phyloP scores from a whole-genome alignment of 2,113 vertebrate genomes.

The Etheostoma cragini region DNA sequence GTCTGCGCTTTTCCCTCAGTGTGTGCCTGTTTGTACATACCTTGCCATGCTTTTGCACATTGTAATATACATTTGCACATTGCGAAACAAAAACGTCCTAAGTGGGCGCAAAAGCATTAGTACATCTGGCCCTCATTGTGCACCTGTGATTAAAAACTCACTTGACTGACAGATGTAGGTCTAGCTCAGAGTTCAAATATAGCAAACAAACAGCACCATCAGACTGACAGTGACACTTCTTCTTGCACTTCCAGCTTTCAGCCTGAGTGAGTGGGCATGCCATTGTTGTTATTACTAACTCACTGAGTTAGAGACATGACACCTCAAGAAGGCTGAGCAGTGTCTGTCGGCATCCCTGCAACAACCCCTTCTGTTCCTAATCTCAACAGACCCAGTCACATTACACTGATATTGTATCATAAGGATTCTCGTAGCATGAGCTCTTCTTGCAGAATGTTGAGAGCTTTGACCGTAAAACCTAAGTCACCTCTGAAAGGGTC shows the following conservation, averaged over 20 bases:
- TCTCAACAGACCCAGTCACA: conserved; percentile 8
- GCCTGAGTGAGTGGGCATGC: conserved; percentile 11
- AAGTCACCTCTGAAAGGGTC: conserved; percentile 28
- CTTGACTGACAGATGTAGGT: not conserved
- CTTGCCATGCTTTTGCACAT: too few relatives aligned
- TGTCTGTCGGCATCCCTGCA: conserved; percentile 21
- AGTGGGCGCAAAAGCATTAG: too few relatives aligned
- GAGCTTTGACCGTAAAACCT: conserved; percentile 25
- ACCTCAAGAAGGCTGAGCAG: conserved; percentile 31
- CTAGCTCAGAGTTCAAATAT: not conserved
- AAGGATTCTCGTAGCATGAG: conserved; percentile 15
- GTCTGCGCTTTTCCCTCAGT: too few relatives aligned
- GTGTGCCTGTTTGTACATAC: too few relatives aligned
- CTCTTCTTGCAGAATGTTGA: conserved; percentile 37
- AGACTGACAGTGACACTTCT: not conserved
- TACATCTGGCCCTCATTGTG: not conserved
- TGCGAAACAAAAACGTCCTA: too few relatives aligned
- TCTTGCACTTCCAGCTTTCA: conserved; percentile 7
- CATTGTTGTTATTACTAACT: conserved; percentile 34
- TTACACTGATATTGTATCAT: conserved; percentile 28
- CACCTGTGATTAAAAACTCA: conserved; percentile 6
- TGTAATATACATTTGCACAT: too few relatives aligned
- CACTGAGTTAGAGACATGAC: conserved; percentile 36
- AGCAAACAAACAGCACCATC: conserved; percentile 25
- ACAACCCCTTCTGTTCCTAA: conserved; percentile 19